phyloP scores from a whole-genome alignment of 30 jellyfish, hydroid and myxozoan genomes.

The Sanderia malayensis region DNA sequence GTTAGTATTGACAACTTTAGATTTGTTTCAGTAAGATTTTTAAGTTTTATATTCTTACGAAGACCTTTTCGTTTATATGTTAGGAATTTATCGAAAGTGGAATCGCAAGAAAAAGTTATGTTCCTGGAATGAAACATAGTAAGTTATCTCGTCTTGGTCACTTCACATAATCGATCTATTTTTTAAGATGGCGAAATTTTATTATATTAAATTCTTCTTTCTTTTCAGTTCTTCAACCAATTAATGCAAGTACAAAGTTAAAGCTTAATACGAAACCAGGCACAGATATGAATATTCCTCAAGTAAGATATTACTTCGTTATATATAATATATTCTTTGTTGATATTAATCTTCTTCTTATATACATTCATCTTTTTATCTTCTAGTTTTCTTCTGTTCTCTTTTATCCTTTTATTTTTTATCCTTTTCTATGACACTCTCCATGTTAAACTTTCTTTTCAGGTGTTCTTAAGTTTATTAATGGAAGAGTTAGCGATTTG shows the following conservation, averaged over 20 bases:
- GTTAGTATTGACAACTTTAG: constrained; percentile 29
- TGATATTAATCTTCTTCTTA: too few relatives aligned
- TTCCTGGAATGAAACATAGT: constrained; percentile 52
- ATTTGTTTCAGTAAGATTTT: too few relatives aligned
- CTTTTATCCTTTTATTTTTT: too few relatives aligned
- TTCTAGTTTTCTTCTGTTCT: too few relatives aligned
- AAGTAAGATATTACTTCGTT: constrained; percentile 67
- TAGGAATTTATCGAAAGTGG: constrained; percentile 36
- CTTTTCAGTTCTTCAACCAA: constrained; percentile 74
- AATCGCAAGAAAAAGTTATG: constrained; percentile 28
- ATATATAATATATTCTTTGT: too few relatives aligned
- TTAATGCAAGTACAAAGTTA: constrained; percentile 73
- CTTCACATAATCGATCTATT: too few relatives aligned
- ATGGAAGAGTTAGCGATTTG: constrained; percentile 80
- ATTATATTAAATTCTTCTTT: constrained; percentile 3
- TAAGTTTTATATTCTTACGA: too few relatives aligned
- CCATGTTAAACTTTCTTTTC: not conserved
- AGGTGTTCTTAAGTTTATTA: constrained; percentile 74
- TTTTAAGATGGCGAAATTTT: too few relatives aligned
- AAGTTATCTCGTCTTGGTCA: too few relatives aligned
- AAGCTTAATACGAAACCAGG: constrained; percentile 90
- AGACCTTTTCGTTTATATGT: not conserved
- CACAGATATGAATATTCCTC: constrained; percentile 66
- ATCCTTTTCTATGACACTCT: too few relatives aligned
- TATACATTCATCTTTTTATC: too few relatives aligned